phyloP scores from a whole-genome alignment of 2,797 vertebrate genomes.

The Microtus obscurus region DNA sequence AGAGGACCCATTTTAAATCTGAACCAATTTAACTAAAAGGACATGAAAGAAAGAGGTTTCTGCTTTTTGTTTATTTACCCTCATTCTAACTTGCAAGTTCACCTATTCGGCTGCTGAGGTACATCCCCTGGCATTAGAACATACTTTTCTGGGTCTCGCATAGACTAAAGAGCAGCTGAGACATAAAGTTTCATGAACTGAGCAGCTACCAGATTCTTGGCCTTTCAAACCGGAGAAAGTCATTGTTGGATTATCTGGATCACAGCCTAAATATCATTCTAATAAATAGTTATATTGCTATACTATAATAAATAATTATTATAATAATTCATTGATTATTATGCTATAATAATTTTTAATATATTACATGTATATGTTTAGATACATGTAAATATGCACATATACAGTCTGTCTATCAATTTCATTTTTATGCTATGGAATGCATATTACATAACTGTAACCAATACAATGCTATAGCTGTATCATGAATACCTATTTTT shows the following conservation, averaged over 20 bases:
- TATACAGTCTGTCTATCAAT: neutral
- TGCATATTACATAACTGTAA: neutral
- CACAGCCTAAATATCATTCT: too few relatives aligned
- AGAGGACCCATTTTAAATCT: neutral
- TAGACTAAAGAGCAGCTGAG: neutral
- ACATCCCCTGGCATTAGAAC: neutral
- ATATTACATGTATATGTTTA: too few relatives aligned
- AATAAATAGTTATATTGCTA: too few relatives aligned
- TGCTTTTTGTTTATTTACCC: neutral
- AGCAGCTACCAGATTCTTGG: neutral
- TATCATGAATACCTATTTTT: neutral
- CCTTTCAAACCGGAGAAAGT: neutral
- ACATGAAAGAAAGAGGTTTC: neutral
- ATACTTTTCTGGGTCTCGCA: neutral
- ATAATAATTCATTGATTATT: too few relatives aligned
- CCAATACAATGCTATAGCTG: neutral
- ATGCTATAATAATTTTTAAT: too few relatives aligned
- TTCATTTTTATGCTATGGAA: neutral
- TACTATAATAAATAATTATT: too few relatives aligned
- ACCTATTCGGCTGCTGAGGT: neutral
- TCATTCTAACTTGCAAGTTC: neutral
- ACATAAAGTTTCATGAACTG: neutral
- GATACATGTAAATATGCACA: neutral
- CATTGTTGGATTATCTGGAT: too few relatives aligned
- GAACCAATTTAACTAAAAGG: neutral